These are phyloP conservation scores for Sebastes matsubarae DNA, from an alignment of 2,797 vertebrate species.

Conservation along the genomic window DNA sequence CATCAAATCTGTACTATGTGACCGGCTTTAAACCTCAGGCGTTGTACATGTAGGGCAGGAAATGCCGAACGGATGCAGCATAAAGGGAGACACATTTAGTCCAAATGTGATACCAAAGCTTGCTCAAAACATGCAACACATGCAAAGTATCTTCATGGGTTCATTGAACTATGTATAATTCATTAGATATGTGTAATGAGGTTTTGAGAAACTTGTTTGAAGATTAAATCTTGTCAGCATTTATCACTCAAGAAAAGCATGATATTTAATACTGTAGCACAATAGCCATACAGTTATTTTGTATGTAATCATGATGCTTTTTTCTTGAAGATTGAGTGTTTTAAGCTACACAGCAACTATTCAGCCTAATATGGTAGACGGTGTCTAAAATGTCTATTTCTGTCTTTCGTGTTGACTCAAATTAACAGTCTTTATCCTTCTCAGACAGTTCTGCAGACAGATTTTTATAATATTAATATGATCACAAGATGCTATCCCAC, in stretches of 20 bases:
- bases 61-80: not conserved
- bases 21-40: slow-evolving; percentile 3
- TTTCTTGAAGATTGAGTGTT: not conserved
- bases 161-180: not conserved
- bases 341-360: not conserved
- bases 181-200: not conserved
- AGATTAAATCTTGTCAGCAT: not conserved
- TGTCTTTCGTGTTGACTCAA: not conserved
- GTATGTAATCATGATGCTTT: not conserved
- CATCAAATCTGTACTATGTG: not conserved
- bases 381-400: not conserved
- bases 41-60: not conserved
- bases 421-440: not conserved
- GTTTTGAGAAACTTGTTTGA: not conserved
- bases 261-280: not conserved
- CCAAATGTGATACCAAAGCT: slow-evolving; percentile 2
- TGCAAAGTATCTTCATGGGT: not conserved
- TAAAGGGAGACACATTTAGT: not conserved
- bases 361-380: not conserved
- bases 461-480: not conserved
- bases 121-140: not conserved
- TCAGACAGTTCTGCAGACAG: not conserved
- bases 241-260: not conserved
- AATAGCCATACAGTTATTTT: not conserved
- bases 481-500: not conserved